A percentile compares a stretch with the other conserved stretches of the same genome.
Evolutionary conservation across 2,888 invertebrate species (phyloP).

Genomic region (Acanthococcus lagerstroemiae): DNA sequence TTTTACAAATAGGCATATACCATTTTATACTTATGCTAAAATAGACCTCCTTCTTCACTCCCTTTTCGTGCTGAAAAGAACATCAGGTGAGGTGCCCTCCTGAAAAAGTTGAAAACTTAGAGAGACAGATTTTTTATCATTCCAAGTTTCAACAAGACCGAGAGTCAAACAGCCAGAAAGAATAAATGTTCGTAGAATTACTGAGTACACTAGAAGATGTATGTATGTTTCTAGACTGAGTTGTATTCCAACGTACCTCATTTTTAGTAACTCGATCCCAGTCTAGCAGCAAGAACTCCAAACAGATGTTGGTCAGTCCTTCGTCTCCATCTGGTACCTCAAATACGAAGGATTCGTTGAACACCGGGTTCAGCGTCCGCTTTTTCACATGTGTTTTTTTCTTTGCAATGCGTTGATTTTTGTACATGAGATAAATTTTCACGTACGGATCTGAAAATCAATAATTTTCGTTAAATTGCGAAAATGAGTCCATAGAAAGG

Average conservation of each 20-base stretch:
- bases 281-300: constrained; percentile 82
- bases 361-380: constrained; percentile 92
- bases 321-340: constrained; percentile 79
- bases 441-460: constrained; percentile 81
- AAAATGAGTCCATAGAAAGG: too few relatives aligned
- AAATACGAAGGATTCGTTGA: constrained; percentile 97
- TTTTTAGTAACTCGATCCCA: constrained; percentile 99
- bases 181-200: not conserved
- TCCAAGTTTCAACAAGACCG: not conserved
- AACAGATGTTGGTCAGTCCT: constrained; percentile 67
- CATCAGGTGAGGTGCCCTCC: too few relatives aligned
- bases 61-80: too few relatives aligned
- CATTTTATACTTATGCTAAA: too few relatives aligned
- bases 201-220: not conserved
- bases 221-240: not conserved
- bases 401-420: constrained; percentile 95
- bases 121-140: too few relatives aligned
- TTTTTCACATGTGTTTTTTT: constrained; percentile 99
- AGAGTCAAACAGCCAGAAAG: not conserved
- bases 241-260: constrained; percentile 53
- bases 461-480: not conserved
- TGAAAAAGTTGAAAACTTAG: too few relatives aligned
- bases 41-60: too few relatives aligned
- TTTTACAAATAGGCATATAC: too few relatives aligned
- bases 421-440: constrained; percentile 92